A percentile compares a stretch with the other conserved stretches of the same genome.
phyloP scores from a whole-genome alignment of 2,888 invertebrate genomes.

The Auanema freiburgensis region DNA sequence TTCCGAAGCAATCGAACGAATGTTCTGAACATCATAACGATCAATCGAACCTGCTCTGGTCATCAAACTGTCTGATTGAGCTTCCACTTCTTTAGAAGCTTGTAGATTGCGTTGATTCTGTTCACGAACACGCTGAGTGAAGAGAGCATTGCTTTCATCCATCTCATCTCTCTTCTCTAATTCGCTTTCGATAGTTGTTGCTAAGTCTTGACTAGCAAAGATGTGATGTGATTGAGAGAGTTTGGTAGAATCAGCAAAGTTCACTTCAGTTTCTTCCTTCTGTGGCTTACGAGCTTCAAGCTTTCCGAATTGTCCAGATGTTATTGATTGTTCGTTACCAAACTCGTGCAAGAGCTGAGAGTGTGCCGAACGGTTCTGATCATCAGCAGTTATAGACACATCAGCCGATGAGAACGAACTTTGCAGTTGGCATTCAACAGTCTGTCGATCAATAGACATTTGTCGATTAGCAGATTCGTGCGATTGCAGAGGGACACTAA shows the following conservation, averaged over 20 bases:
- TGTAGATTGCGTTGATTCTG: slow-evolving; percentile 22
- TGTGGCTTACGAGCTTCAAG: slow-evolving; percentile 19
- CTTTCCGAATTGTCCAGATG: slow-evolving; percentile 26
- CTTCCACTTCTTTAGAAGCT: slow-evolving; percentile 17
- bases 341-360: slow-evolving; percentile 27
- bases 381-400: neutral
- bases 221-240: slow-evolving; percentile 21
- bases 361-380: neutral
- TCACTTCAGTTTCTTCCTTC: slow-evolving; percentile 25
- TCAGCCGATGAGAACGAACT: slow-evolving; percentile 10
- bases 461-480: neutral
- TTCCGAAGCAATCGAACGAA: slow-evolving; percentile 5
- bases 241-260: slow-evolving; percentile 26
- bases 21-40: slow-evolving; percentile 7
- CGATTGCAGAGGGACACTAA: neutral
- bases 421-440: slow-evolving; percentile 2
- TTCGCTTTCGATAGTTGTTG: slow-evolving; percentile 31
- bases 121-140: slow-evolving; percentile 18
- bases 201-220: slow-evolving; percentile 24
- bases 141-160: slow-evolving; percentile 31
- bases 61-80: neutral
- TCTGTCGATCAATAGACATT: neutral
- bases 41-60: no score
- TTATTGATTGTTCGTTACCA: slow-evolving; percentile 27
- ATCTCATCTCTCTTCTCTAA: slow-evolving; percentile 30